Conservation (phyloP, 2,797 vertebrate genomes). For the Gila robusta region DNA sequence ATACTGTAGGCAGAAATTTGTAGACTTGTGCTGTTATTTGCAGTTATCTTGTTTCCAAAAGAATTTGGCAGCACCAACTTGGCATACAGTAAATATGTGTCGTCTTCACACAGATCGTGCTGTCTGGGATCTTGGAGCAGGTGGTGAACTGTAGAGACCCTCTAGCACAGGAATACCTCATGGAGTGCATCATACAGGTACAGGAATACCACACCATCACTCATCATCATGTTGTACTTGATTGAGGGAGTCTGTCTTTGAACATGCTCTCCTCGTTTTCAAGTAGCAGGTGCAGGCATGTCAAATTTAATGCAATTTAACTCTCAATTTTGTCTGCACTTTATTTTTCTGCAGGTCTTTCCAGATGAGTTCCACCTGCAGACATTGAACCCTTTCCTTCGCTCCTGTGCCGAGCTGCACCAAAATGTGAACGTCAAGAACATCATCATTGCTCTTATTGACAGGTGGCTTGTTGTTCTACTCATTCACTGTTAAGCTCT, state of each 20-base stretch:
- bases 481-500: not conserved
- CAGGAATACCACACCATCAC: constrained; percentile 18
- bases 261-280: not conserved
- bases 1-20: not conserved
- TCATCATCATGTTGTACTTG: not conserved
- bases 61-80: not conserved
- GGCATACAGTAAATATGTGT: constrained; percentile 3
- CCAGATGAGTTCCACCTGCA: constrained; percentile 99
- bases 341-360: constrained; percentile 85
- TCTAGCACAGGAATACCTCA: constrained; percentile 97
- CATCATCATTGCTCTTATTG: constrained; percentile 99
- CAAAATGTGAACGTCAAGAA: constrained; percentile 99
- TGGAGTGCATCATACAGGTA: constrained; percentile 99
- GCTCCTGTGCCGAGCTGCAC: constrained; percentile 96
- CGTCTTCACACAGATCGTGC: constrained; percentile 83
- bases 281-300: constrained; percentile 1
- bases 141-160: constrained; percentile 98
- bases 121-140: constrained; percentile 95
- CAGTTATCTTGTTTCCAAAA: not conserved
- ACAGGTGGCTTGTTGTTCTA: constrained; percentile 82
- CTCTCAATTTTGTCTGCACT: not conserved
- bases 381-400: constrained; percentile 96
- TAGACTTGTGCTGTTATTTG: not conserved
- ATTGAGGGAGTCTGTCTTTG: not conserved
- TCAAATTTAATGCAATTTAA: not conserved